Evolutionary conservation across 2,797 vertebrate genomes (phyloP).

Genomic region (Falco columbarius): DNA sequence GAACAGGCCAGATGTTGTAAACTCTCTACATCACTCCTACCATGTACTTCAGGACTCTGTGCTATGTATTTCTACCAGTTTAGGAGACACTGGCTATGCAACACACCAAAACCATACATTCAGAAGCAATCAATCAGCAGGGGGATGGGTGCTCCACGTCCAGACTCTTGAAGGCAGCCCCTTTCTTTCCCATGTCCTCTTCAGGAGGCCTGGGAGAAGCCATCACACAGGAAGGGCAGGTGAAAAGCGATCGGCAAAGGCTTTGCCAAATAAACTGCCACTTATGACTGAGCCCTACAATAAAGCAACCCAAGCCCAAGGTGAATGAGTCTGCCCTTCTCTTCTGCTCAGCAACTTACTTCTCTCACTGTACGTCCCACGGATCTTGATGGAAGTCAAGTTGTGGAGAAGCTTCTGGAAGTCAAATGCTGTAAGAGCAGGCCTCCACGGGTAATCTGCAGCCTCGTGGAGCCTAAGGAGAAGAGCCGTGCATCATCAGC

Average conservation of each 20-base stretch:
- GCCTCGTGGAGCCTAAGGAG: slow-evolving; percentile 88
- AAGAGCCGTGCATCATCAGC: background rate
- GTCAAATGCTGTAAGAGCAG: slow-evolving; percentile 84
- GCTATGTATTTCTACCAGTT: background rate
- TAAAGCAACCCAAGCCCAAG: background rate
- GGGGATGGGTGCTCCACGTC: background rate
- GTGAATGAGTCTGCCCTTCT: background rate
- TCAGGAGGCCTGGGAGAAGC: background rate
- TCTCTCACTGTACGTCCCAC: slow-evolving; percentile 93
- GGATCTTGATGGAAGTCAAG: slow-evolving; percentile 92
- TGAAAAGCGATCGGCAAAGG: background rate
- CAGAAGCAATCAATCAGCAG: background rate
- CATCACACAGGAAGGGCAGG: background rate
- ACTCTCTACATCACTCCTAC: background rate
- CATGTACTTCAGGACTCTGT: background rate
- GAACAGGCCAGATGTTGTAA: background rate
- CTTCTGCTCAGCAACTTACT: slow-evolving; percentile 78
- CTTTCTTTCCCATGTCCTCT: background rate
- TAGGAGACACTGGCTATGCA: background rate
- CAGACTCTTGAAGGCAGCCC: background rate
- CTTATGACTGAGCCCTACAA: background rate
- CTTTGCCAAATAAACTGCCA: background rate
- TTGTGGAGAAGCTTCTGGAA: slow-evolving; percentile 97
- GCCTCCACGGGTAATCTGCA: slow-evolving; percentile 92
- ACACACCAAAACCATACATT: background rate